These are phyloP conservation scores for Mystacides longicornis DNA, from an alignment of 2,888 invertebrate genomes.

Conservation along the genomic window DNA sequence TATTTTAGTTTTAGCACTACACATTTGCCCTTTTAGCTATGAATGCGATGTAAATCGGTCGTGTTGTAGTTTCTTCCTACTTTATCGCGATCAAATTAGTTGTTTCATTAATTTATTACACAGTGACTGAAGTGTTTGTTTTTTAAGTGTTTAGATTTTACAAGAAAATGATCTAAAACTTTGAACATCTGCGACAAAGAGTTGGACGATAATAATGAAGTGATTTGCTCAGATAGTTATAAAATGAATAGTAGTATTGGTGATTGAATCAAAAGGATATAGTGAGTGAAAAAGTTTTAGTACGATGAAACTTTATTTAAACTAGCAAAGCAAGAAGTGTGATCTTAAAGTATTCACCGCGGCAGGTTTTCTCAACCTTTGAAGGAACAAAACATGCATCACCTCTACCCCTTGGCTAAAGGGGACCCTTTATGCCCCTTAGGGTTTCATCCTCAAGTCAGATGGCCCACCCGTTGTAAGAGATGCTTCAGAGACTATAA, in stretches of 20 bases:
- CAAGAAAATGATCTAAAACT: too few species aligned
- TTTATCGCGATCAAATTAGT: too few species aligned
- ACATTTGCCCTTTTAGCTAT: not conserved
- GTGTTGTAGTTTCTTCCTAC: too few species aligned
- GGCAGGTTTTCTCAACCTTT: not conserved
- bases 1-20: not conserved
- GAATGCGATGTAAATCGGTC: too few species aligned
- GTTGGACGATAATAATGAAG: too few species aligned
- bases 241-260: not conserved
- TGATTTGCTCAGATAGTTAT: not conserved
- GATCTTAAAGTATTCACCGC: not conserved
- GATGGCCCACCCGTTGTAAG: conserved; percentile 90
- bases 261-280: not conserved
- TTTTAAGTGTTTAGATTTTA: too few species aligned
- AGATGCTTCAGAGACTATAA: conserved; percentile 90
- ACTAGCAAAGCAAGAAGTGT: too few species aligned
- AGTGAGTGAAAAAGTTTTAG: not conserved
- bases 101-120: too few species aligned
- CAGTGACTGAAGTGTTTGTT: too few species aligned
- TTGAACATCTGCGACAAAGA: too few species aligned
- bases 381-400: conserved; percentile 51
- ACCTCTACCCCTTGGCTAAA: conserved; percentile 69
- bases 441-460: conserved; percentile 90
- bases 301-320: too few species aligned
- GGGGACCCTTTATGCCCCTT: conserved; percentile 85